Base-by-base conservation (phyloP, 2,888 invertebrate species). In the Nycteola revayana region DNA sequence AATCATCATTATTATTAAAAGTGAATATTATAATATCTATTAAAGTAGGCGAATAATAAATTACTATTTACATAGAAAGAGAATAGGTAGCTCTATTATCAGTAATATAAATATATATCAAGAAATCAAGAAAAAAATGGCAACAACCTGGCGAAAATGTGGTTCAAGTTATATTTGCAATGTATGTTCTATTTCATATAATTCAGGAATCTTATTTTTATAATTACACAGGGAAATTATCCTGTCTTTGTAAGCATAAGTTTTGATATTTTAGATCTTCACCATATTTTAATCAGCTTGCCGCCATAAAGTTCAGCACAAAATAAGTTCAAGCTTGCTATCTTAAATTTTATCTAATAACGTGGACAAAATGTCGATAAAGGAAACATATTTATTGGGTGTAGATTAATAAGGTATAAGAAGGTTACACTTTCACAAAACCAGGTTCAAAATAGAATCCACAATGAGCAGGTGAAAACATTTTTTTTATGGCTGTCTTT, bases 1-100 rank as follows among this genome's bases (percentile, higher is more conserved):
- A 74, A 72, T 77, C 59, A 66, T 71, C 66, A 65, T 69, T 75
- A 77, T 70, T 78, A 77, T 74, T 83, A 81, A 84, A 84, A 83
- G 80, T 84, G 83, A 82, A 77, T 78, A 74, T 75, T 71, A 69
- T 75, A 75, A 66, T 66, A 65, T 66, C 70, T 79, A 78, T 58
- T 68, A 75, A 78, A 75, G 72, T 79, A 80, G 78, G 78, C 79
- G 70, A 80, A 75, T 67, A 74, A 64, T 68, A 62, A 58, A 53
- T 64, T 66, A 70, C 59, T 77, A 78, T 75, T 57, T 81, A 79
- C 75, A 78, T 62, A 66, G 62, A 71, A 54, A 61, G 55, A 68
- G 50, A 46, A 46, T 50, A 40, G 40, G 42, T 50, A 53, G 38
- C 42, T 50, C 44, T 56, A 50, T 36, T 38, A 48, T 42, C 48